A percentile compares a stretch with the other conserved stretches of the same genome.
Conservation (phyloP, 2,888 invertebrate species). For the Zygaena filipendulae region DNA sequence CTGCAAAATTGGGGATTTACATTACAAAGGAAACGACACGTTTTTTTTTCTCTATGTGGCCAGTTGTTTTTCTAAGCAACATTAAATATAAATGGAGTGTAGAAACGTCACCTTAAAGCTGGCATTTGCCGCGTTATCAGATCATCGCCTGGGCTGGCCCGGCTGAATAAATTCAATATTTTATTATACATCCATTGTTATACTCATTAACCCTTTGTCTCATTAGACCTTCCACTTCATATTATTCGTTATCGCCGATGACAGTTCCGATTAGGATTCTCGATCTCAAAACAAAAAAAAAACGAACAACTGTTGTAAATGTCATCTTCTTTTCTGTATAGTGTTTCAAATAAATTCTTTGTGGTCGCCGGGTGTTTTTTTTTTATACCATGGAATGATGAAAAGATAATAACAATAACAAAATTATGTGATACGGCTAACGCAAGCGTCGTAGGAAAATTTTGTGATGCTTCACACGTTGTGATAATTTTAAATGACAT, state of each 20-base stretch:
- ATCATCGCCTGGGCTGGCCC: constrained; percentile 42
- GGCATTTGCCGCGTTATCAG: constrained; percentile 50
- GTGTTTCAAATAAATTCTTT: constrained; percentile 28
- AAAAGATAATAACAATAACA: no score
- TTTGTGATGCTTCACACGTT: no score
- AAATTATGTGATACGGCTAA: no score
- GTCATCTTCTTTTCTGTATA: constrained; percentile 26
- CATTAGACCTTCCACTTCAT: constrained; percentile 56
- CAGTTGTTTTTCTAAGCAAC: no score
- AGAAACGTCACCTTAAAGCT: constrained; percentile 31
- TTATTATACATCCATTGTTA: constrained; percentile 59
- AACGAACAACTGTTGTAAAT: no score
- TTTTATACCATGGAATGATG: no score
- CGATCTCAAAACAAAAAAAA: constrained; percentile 25
- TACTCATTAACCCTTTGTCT: constrained; percentile 66
- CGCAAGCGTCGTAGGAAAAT: no score
- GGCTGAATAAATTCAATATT: constrained; percentile 61
- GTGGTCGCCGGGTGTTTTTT: constrained; percentile 15
- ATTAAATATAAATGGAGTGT: no score
- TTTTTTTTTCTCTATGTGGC: no score
- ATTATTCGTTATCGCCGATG: constrained; percentile 54
- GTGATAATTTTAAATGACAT: no score
- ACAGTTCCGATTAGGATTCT: constrained; percentile 53
- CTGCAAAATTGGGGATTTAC: no score
- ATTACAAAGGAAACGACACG: no score